Evolutionary conservation across 2,888 invertebrate species (phyloP), one percentile per base, ranked within the genome.

Genomic region (Diarsia rubi): DNA sequence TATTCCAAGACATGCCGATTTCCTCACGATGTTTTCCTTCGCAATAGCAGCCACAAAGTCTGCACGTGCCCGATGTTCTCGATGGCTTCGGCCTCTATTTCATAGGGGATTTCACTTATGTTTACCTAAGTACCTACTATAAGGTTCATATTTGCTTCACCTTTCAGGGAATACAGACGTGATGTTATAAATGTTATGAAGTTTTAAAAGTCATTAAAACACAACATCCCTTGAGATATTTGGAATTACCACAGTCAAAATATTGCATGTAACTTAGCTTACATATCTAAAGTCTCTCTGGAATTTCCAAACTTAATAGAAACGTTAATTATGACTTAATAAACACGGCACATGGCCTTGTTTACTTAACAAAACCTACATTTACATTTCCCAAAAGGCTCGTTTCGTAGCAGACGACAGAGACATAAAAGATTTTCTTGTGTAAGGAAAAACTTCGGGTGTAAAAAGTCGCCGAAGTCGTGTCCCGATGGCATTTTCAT

Each of bases 361-460:
- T 81, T 60, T 65, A 52, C 24, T 75, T 31, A 75, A 54, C 47
- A 60, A 31, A 75, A 42, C 45, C 64, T 54, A 65, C 64, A 47
- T 65, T 60, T 60, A 31, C 45, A 52, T 75, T 78, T 60, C 45
- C 45, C 47, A 49, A 74, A 37, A 42, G 49, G 42, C 27, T 54
- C n/a, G 21, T 59, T 45, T 54, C 14, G 45, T 47, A 27, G 42
- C 12, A 21, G 60, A 19, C 21, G 44, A 37, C 9, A 60, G n/a
- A 44, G 21, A 64, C 54, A n/a, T 74, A 42, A 24, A 71, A 31
- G 14, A 54, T n/a, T 44, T 57, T 47, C 8, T 49, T 59, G 31
- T 3, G 42, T 24, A 14, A 47, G 14, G 69, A 47, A 47, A 62
- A 57, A 62, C 21, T 42, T 12, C 1, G 5, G 31, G 3, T 11